A percentile compares a stretch with the other conserved stretches of the same genome.
These are phyloP conservation scores for Aricia agestis DNA, from an alignment of 1,140 invertebrate species.

Conservation along the genomic window DNA sequence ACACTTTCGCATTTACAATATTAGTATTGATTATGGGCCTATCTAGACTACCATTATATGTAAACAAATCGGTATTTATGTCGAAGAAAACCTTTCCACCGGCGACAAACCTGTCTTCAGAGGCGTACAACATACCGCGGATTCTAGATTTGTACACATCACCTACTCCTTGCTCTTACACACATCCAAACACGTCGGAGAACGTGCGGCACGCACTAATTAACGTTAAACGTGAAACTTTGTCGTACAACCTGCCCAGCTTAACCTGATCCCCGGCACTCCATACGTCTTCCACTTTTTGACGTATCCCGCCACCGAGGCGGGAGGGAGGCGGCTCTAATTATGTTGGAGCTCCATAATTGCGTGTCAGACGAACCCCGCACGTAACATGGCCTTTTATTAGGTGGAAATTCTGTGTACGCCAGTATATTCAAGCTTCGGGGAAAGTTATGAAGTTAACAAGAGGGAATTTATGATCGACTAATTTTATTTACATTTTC, in stretches of 20 bases:
- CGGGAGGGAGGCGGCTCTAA: conserved; percentile 46
- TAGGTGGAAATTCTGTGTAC: conserved; percentile 73
- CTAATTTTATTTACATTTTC: conserved; percentile 27
- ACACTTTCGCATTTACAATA: no score
- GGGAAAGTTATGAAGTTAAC: conserved; percentile 55
- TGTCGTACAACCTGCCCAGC: conserved; percentile 44
- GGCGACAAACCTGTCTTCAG: conserved; percentile 8
- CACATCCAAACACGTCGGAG: conserved; percentile 49
- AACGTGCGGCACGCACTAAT: conserved; percentile 70
- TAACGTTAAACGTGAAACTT: conserved; percentile 72
- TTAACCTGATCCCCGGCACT: conserved; percentile 47
- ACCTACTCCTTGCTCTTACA: conserved; percentile 45
- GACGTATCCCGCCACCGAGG: conserved; percentile 32
- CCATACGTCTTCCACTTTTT: conserved; percentile 49
- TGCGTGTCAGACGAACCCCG: conserved; percentile 67
- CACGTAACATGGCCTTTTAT: conserved; percentile 73
- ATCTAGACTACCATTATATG: background rate
- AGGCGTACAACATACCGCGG: conserved; percentile 6
- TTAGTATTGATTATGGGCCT: no score
- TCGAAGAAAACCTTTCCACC: conserved; percentile 8
- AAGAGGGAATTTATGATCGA: conserved; percentile 32
- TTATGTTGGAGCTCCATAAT: conserved; percentile 59
- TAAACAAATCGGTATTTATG: conserved; percentile 9
- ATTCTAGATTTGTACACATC: conserved; percentile 25
- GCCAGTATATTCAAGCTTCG: conserved; percentile 55